Base-by-base conservation (phyloP, 2,888 invertebrate genomes). In the Acrobasis repandana region DNA sequence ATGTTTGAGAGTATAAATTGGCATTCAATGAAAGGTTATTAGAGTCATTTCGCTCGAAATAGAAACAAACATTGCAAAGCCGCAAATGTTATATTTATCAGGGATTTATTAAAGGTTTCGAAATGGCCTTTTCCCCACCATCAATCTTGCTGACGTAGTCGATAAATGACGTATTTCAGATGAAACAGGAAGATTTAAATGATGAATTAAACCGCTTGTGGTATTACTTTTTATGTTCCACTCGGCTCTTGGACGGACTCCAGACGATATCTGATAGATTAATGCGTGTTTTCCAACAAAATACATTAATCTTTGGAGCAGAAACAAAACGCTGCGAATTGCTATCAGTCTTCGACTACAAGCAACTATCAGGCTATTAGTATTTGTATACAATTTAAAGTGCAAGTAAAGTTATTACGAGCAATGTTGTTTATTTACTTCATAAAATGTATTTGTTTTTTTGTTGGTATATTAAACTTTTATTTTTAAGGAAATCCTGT, bases 231-330 rank as follows among this genome's bases (percentile, higher is more conserved):
- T 68, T 67, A 70, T 67, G 65, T 62, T 51, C 62, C 60, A 60
- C 67, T 65, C 63, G 62, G 61, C 62, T 75, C 71, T 80, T 82
- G 79, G 80, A 76, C 62, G 60, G 58, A 63, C 59, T 79, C 82
- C 81, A 80, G 79, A 68, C 65, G 70, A 76, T 76, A 73, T 70
- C 67, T 73, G 74, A 79, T 77, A 68, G 75, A 77, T 78, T 77
- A 76, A 74, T 70, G 72, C 72, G 69, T 70, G 74, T 74, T 76
- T 74, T 71, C 70, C 62, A 69, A 74, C 73, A 73, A 78, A 75
- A 78, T 73, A 75, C 75, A 78, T 79, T 75, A 74, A 77, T 77
- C 76, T 73, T 68, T 66, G 61, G 63, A 64, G 61, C 67, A 64
- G 65, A 67, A 69, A 69, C 66, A 64, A 67, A 72, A 69, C 66